phyloP scores from a whole-genome alignment of 2,113 vertebrate genomes.

The Ochotona curzoniae region DNA sequence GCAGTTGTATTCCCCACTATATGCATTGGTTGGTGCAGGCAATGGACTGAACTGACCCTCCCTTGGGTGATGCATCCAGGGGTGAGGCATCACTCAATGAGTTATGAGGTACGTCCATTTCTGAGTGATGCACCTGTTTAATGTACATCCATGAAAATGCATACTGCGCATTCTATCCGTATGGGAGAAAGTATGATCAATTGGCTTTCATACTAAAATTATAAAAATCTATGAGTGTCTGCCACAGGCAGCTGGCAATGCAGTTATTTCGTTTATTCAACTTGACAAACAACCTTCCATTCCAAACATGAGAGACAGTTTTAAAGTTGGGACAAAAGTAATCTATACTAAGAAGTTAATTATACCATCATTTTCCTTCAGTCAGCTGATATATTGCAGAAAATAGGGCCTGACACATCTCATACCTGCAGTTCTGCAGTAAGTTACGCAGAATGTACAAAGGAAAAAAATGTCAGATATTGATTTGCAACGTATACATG shows the following conservation, averaged over 20 bases:
- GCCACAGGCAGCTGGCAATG: neutral
- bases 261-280: neutral
- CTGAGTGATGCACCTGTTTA: neutral
- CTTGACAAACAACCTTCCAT: conserved; percentile 26
- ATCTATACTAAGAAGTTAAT: neutral
- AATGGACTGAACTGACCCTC: neutral
- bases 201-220: neutral
- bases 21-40: too few relatives aligned
- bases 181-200: neutral
- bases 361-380: neutral
- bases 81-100: neutral
- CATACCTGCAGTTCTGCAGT: neutral
- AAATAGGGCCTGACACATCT: neutral
- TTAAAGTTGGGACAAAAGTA: neutral
- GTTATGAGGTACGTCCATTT: neutral
- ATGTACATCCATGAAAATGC: neutral
- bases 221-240: neutral
- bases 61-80: too few relatives aligned
- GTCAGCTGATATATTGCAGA: neutral
- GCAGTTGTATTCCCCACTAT: neutral
- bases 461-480: neutral
- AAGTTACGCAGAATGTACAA: neutral
- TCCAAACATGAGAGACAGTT: neutral
- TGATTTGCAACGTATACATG: neutral
- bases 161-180: neutral